Base-by-base conservation (phyloP, 2,888 invertebrate genomes). In the Serrognathus titanus region DNA sequence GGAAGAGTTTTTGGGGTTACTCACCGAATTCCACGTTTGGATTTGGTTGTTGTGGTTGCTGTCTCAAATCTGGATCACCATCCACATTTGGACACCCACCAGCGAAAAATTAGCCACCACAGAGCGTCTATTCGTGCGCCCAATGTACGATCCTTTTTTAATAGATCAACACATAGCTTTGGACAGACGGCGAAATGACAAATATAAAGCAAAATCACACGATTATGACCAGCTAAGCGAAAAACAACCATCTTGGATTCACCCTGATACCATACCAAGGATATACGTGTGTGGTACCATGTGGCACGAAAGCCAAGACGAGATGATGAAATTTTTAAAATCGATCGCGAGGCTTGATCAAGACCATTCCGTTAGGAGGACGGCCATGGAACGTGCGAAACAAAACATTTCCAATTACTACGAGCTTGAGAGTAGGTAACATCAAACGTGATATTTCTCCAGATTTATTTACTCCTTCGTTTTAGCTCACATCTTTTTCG, bases 241-340 rank as follows among this genome's bases (percentile, higher is more conserved):
- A 56, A 48, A 38, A 37, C 47, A 9, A 20, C 12, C 10, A 48
- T 41, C 20, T 6, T 16, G 48, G 3, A 9, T 41, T 16, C 60
- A 63, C 1, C 63, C 68, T 1, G 75, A 75, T 51, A 63, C 66
- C 41, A 71, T 77, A 4, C 77, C 82, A 8, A 77, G 78, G 62
- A 86, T 93, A 40, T 90, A 87, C 69, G 85, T 87, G 2, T 96
- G 95, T 70, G 94, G 92, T 3, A 96, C 95, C 1, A 94, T 95
- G 94, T 96, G 96, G 96, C 95, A 95, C 72, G 96, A 96, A 77
- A 91, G 85, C 0, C 85, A 85, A 69, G 90, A 89, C 16, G 96
- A 97, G 78, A 94, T 97, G 93, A 85, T 89, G 68, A 91, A 92
- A 72, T 89, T 96, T 75, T 82, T 97, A 63, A 93, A 93, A 75